phyloP scores from a whole-genome alignment of 2,888 invertebrate species.

The Disparrhopalites patrizii region DNA sequence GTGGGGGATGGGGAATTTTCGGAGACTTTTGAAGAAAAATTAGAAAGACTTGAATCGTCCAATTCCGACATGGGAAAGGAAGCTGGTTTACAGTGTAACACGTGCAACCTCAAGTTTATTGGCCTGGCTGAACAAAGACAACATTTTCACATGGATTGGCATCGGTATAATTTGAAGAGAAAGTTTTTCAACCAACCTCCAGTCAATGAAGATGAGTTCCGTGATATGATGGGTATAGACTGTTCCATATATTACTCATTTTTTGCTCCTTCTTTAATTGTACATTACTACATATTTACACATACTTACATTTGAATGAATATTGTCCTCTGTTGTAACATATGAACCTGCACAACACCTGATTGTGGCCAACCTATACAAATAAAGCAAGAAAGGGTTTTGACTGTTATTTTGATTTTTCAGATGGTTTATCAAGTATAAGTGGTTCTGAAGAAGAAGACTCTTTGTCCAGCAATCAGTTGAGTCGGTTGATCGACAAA shows the following conservation, averaged over 20 bases:
- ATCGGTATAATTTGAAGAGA: constrained; percentile 73
- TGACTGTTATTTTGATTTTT: constrained; percentile 23
- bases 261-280: too few species aligned
- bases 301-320: too few species aligned
- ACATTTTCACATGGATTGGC: constrained; percentile 81
- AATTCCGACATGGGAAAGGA: background rate
- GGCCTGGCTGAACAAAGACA: constrained; percentile 59
- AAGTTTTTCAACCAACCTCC: constrained; percentile 60
- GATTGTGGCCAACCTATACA: too few species aligned
- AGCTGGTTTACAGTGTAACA: constrained; percentile 31
- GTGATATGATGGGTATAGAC: constrained; percentile 54
- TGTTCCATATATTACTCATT: background rate
- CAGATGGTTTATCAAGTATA: constrained; percentile 64
- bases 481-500: constrained; percentile 20
- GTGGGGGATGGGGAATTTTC: too few species aligned
- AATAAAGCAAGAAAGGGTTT: background rate
- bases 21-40: too few species aligned
- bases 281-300: too few species aligned
- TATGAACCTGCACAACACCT: too few species aligned
- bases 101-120: constrained; percentile 32
- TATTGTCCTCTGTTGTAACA: too few species aligned
- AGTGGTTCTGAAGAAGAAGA: constrained; percentile 61
- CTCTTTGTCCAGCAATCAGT: constrained; percentile 20
- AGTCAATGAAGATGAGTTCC: constrained; percentile 60
- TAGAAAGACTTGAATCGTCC: too few species aligned